Evolutionary conservation across 2,888 invertebrate species (phyloP), one percentile per base, ranked within the genome.

Genomic region (Dorcus hopei): DNA sequence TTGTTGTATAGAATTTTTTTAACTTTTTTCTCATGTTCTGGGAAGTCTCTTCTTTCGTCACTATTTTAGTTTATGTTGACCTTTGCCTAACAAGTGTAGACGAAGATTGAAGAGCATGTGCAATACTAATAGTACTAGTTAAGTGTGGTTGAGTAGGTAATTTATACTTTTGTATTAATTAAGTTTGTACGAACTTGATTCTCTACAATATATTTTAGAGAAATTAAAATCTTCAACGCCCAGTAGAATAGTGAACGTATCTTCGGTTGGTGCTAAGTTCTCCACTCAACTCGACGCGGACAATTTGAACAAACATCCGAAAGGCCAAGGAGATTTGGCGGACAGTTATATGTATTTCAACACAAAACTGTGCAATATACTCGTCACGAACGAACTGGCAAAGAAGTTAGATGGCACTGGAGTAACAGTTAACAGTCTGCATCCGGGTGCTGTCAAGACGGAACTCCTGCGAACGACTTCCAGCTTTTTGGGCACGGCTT

Each of bases 161-260:
- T n/a, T n/a, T n/a, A n/a, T n/a, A n/a, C n/a, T n/a, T n/a, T n/a
- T n/a, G n/a, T n/a, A n/a, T n/a, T n/a, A n/a, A n/a, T n/a, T n/a
- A n/a, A n/a, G n/a, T n/a, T n/a, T n/a, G n/a, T n/a, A n/a, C n/a
- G n/a, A n/a, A n/a, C n/a, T n/a, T n/a, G n/a, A 14, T 19, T 19
- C 19, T 19, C 19, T 3, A 19, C 16, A 3, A 43, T 2, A 19
- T 11, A 14, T 55, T 55, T 14, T 81, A 55, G 83, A 81, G 56
- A 83, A 85, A 70, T 74, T 86, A 42, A 74, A 70, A 54, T 71
- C 70, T 64, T 66, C 72, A 11, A 63, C 67, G n/a, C 66, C 68
- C 16, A 68, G 69, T 41, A 62, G 72, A 53, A 71, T 73, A 52
- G 63, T 73, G 9, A 74, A 71, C 45, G 71, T 73, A 2, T 64